Percentiles rank a stretch among this genome's conserved stretches.
Evolutionary conservation across 2,888 invertebrate species (phyloP).

Genomic region (Cryptocephalus moraei): DNA sequence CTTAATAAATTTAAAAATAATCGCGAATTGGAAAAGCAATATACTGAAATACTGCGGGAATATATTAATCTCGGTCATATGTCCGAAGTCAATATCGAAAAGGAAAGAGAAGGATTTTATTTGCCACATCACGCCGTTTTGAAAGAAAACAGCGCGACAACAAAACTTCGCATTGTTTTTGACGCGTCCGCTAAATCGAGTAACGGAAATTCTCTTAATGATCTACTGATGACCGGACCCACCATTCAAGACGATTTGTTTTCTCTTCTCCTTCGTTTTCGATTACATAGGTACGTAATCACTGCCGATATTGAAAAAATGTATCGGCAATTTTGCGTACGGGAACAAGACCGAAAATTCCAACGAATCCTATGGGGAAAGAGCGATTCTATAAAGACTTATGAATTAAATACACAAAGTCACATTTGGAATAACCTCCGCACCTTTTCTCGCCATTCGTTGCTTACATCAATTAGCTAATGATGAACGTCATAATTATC

Average conservation of each 20-base stretch:
- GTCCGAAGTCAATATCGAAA: background rate
- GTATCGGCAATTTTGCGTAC: slow-evolving; percentile 16
- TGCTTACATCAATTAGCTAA: no score
- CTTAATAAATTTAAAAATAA: background rate
- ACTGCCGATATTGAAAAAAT: slow-evolving; percentile 19
- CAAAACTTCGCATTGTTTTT: no score
- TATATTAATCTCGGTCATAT: background rate
- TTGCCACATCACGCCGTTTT: slow-evolving; percentile 15
- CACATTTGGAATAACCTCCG: no score
- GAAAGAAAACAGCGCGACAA: slow-evolving; percentile 15
- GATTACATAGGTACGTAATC: slow-evolving; percentile 14
- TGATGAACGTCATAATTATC: no score
- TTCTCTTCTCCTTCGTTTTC: slow-evolving; percentile 17
- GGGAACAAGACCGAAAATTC: no score
- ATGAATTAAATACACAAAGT: slow-evolving; percentile 8
- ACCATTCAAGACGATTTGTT: no score
- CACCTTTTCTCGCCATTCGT: no score
- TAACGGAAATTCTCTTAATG: no score
- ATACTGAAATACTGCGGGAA: background rate
- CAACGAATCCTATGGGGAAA: slow-evolving; percentile 16
- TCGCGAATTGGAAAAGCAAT: background rate
- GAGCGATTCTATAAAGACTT: background rate
- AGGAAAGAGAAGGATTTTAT: slow-evolving; percentile 3
- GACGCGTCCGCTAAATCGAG: no score
- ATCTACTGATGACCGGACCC: no score